These are phyloP conservation scores for Caenorhabditis brenneri DNA, from an alignment of 1,140 invertebrate genomes.

Conservation along the genomic window DNA sequence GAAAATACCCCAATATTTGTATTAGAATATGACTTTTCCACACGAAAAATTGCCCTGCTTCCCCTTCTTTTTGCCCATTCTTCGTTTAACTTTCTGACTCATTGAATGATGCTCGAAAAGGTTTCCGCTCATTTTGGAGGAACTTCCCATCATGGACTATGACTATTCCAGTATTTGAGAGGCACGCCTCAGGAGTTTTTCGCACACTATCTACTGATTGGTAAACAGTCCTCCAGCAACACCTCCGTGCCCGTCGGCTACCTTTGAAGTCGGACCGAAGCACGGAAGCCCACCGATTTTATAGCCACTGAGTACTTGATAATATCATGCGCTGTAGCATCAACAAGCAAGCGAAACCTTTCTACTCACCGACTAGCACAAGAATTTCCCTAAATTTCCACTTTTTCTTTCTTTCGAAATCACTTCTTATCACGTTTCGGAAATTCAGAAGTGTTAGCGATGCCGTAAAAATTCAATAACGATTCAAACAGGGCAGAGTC, in stretches of 20 bases:
- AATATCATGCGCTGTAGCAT: constrained; percentile 24
- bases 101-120: neutral
- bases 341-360: constrained; percentile 31
- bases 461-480: constrained; percentile 6
- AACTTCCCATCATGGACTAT: neutral
- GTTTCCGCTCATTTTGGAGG: neutral
- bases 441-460: constrained; percentile 11
- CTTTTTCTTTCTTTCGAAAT: neutral
- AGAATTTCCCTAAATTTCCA: constrained; percentile 5
- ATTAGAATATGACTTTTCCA: neutral
- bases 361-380: constrained; percentile 28
- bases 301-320: constrained; percentile 28
- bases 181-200: no score
- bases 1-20: constrained; percentile 32
- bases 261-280: constrained; percentile 25
- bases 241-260: constrained; percentile 29
- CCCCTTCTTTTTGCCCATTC: neutral
- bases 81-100: neutral
- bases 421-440: neutral
- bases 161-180: neutral
- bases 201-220: constrained; percentile 25
- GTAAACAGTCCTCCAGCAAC: constrained; percentile 13
- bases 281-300: constrained; percentile 36
- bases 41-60: constrained; percentile 4
- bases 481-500: neutral